Base-by-base conservation (phyloP, 2,797 vertebrate species). In the Gymnothorax reevesii region DNA sequence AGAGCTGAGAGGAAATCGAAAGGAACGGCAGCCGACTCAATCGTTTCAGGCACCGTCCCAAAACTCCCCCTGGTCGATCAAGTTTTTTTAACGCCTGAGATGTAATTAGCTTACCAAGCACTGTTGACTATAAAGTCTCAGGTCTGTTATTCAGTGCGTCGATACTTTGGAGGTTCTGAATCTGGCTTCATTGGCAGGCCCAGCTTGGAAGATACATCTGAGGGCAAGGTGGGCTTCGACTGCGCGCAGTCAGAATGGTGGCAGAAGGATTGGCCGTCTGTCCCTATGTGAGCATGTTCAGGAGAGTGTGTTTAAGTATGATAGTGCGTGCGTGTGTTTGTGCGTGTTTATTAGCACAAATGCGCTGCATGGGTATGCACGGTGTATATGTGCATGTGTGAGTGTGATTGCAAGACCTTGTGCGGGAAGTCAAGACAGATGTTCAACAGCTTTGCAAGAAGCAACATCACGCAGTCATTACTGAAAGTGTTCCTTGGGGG, bases 391-490 rank as follows among this genome's bases (percentile, higher is more conserved):
- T 57, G 83, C 75, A 80, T 88, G 71, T 73, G 25, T 49, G 85
- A 88, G 85, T 90, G 84, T 83, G 80, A 87, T 80, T 84, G 87
- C 62, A 86, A 83, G 86, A 88, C 71, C 1, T 20, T 7, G 84
- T 89, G 71, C 20, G 79, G 57, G 84, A 55, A 87, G 87, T 27
- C 86, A 59, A 90, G 84, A 85, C 89, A 91, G 89, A 88, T 89
- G 87, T 90, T 89, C 54, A 88, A 88, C 42, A 54, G 89, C 86
- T 90, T 89, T 89, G 90, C 92, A 88, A 91, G 85, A 90, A 49
- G 85, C 83, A 88, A 59, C 77, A 69, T 60, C 66, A 84, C 84
- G 86, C 84, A 84, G 84, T 90, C 80, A 88, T 88, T 86, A 85
- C 85, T 64, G 87, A 87, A 84, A 83, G 75, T 75, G 86, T 62